Base-by-base conservation (phyloP, 92 coral and sea anemone species). In the Epizoanthus ramosus region DNA sequence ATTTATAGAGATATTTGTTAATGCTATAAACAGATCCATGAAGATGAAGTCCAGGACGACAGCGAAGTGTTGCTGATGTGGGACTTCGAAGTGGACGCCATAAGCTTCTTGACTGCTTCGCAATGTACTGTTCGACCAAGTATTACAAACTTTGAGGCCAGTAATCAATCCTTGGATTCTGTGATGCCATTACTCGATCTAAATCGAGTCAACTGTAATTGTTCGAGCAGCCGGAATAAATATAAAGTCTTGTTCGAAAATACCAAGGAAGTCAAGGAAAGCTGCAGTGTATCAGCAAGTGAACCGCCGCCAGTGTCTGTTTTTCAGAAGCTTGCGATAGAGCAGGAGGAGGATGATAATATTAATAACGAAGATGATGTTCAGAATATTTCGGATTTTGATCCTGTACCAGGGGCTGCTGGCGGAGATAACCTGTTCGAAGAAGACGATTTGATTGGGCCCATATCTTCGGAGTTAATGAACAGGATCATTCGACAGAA, bases 171-270 rank as follows among this genome's bases (percentile, higher is more conserved):
- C 12, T 5, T 45, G 0, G 53, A 45, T 45, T 57, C 61, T 69
- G 17, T 74, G 63, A 81, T 81, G 85, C 85, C 85, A 33, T 64
- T 18, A 37, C 65, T 81, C 4, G 85, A 81, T 47, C 25, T 54
- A 53, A 81, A 68, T 28, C 63, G 79, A 71, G 85, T 81, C 24
- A 58, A 50, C 18, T 81, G 85, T 66, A 68, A 68, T 61, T 81
- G 79, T 41, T 25, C 74, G 18, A 25, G 54, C 60, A 45, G 52
- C 63, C 37, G 63, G 12, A 8, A 33, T 69, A 68, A 56, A 73
- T 57, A 0, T 10, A 83, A 71, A 57, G 47, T 41, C 15, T 39
- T 83, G 25, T 39, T 39, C 47, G 39, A 5, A 57, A 21, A 33
- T 41, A 8, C 63, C 18, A 60, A 56, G 31, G n/a, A n/a, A 71